Percentiles rank a stretch among this genome's conserved stretches.
These are phyloP conservation scores for Gallinago nigripennis DNA, from an alignment of 2,797 vertebrate genomes.

Conservation along the genomic window DNA sequence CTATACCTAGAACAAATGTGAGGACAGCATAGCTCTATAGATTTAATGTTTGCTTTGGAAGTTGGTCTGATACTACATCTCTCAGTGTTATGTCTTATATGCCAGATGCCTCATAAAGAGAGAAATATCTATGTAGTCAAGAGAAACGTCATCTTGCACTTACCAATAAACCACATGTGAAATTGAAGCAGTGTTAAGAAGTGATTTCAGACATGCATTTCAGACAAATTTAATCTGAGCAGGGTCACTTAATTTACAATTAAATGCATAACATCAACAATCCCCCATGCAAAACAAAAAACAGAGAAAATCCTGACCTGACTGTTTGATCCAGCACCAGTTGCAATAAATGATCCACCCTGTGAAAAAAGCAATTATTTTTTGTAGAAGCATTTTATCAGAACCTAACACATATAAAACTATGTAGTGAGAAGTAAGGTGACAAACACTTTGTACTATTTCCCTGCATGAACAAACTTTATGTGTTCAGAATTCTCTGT, in stretches of 20 bases:
- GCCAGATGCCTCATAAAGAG: neutral
- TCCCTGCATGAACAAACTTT: neutral
- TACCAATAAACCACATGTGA: neutral
- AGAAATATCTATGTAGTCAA: neutral
- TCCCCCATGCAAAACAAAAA: neutral
- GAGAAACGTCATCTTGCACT: neutral
- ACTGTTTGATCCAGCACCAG: neutral
- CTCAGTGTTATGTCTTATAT: neutral
- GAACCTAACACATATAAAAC: neutral
- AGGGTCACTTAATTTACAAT: neutral
- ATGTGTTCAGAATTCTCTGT: neutral
- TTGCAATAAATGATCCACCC: conserved; percentile 57
- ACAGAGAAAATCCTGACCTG: conserved; percentile 51
- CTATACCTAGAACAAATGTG: neutral
- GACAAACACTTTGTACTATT: neutral
- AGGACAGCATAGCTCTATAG: neutral
- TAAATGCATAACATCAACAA: neutral
- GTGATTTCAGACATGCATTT: neutral
- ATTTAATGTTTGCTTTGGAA: neutral
- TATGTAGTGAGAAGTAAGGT: neutral
- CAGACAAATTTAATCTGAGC: neutral
- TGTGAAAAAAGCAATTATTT: conserved; percentile 26
- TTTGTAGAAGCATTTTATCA: neutral
- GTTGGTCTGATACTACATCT: neutral
- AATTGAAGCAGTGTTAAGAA: neutral